Evolutionary conservation across 2,113 vertebrate genomes (phyloP).

Genomic region (Oreochromis niloticus): DNA sequence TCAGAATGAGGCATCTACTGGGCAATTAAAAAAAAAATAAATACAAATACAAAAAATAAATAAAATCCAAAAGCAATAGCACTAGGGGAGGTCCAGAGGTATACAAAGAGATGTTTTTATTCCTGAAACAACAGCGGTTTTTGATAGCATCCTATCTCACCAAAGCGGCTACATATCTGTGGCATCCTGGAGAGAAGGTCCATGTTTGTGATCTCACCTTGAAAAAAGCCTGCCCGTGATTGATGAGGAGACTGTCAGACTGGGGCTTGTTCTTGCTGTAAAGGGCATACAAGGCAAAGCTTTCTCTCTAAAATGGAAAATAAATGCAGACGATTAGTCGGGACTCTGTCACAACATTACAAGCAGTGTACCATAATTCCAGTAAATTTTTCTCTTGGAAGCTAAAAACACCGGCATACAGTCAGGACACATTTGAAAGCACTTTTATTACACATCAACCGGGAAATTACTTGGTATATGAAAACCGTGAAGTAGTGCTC

Average conservation of each 20-base stretch:
- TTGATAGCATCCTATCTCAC: neutral
- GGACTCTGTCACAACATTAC: neutral
- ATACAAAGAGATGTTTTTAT: neutral
- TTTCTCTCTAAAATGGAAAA: constrained; percentile 60
- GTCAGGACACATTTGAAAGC: neutral
- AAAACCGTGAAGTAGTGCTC: neutral
- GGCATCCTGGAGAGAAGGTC: neutral
- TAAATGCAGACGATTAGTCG: neutral
- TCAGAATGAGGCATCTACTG: neutral
- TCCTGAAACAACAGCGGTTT: neutral
- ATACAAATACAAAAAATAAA: neutral
- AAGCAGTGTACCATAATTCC: neutral
- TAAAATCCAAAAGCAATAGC: neutral
- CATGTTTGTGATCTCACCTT: constrained; percentile 54
- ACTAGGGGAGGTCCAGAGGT: neutral
- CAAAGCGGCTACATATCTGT: neutral
- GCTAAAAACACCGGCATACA: neutral
- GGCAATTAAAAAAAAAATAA: rapidly evolving
- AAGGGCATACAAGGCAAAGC: constrained; percentile 73
- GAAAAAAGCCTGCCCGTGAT: constrained; percentile 71
- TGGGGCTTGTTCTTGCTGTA: constrained; percentile 80
- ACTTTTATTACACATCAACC: neutral
- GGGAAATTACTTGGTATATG: neutral
- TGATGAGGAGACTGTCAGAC: constrained; percentile 70
- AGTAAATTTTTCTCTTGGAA: neutral